Conservation (phyloP, 2,113 vertebrate genomes). For the Malurus elegans region DNA sequence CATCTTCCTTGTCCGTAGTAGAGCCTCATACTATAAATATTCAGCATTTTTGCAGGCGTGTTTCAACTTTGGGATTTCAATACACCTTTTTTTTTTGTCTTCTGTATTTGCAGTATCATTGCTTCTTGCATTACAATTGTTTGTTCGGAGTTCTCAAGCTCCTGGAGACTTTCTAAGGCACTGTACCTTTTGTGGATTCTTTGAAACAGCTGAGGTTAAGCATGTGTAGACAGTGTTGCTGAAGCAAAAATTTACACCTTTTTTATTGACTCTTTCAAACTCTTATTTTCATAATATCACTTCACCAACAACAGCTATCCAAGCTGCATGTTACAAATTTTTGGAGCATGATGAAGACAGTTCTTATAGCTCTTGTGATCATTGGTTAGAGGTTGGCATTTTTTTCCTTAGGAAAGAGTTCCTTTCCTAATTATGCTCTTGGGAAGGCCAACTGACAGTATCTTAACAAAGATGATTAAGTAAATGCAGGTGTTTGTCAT, state of each 20-base stretch:
- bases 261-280: not conserved
- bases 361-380: not conserved
- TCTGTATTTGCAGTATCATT: not conserved
- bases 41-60: not conserved
- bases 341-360: not conserved
- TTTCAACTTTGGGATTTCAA: not conserved
- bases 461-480: not conserved
- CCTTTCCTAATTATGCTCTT: not conserved
- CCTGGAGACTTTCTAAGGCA: not conserved
- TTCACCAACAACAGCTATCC: not conserved
- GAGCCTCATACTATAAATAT: not conserved
- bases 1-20: not conserved
- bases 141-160: not conserved
- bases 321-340: not conserved
- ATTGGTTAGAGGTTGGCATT: not conserved
- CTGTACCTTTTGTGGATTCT: not conserved
- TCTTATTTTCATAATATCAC: not conserved
- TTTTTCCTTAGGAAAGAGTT: not conserved
- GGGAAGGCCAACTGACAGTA: not conserved
- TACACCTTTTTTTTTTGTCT: not conserved
- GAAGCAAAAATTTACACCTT: not conserved
- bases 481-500: conserved; percentile 18
- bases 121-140: not conserved
- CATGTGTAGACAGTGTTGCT: not conserved
- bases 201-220: not conserved